Base-by-base conservation (phyloP, 2,797 vertebrate species). In the Lagothrix lagotricha region DNA sequence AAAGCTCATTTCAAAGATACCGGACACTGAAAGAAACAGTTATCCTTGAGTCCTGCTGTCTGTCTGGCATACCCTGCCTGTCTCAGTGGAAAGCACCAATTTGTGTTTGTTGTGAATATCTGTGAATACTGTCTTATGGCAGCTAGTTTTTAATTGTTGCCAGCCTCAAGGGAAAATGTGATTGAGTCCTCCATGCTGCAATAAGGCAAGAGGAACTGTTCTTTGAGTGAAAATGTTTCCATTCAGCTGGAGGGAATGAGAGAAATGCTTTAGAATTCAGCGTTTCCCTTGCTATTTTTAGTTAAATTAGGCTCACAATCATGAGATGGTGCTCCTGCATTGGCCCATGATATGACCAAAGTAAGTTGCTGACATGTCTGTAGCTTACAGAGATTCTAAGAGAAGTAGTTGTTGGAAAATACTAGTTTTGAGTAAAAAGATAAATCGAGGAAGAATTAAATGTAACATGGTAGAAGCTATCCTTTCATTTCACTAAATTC, bases 101-200 rank as follows among this genome's bases (percentile, higher is more conserved):
- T 70, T 95, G 39, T 46, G 17, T 93, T 70, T 76, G 48, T 50
- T 72, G 33, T 57, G 57, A 96, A 96, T 67, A 82, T 82, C 72
- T 88, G 48, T 77, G 85, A 88, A 80, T 41, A 73, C 64, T 20
- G 12, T 93, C 57, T 88, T 6, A 58, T 26, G 67, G 95, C 48
- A 86, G 52, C 54, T n/a, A 44, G 72, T 76, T 79, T 82, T 86
- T 93, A 86, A 76, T 83, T 39, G 77, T 83, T 19, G 17, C n/a
- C 79, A 61, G 90, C 93, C 61, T 81, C 19, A 2, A 54, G 79
- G 88, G 39, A 57, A 80, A 36, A 22, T 1, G 30, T 80, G 75
- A 89, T 36, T 67, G 82, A 72, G n/a, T 79, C 46, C 44, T 82
- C 39, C 3, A 9, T 39, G 85, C 52, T 13, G 24, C 10, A 46